Percentiles rank a stretch among this genome's conserved stretches.
phyloP scores from a whole-genome alignment of 2,797 vertebrate genomes.

The Silurus aristotelis region DNA sequence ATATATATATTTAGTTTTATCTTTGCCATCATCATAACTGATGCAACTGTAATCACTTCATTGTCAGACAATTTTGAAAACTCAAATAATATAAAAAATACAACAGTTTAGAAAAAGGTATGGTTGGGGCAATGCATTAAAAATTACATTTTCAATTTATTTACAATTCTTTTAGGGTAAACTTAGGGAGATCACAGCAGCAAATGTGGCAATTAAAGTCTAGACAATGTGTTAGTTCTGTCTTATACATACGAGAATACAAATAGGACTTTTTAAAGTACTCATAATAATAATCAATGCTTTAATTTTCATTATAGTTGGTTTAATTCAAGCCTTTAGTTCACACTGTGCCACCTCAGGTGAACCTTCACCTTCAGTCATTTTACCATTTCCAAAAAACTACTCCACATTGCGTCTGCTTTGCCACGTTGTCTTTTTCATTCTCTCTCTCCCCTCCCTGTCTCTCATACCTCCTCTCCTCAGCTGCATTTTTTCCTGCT shows the following conservation, averaged over 20 bases:
- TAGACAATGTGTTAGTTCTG: background rate
- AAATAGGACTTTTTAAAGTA: too few species aligned
- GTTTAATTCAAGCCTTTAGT: background rate
- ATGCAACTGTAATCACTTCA: background rate
- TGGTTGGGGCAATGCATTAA: background rate
- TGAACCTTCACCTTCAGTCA: conserved; percentile 67
- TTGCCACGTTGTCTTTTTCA: conserved; percentile 76
- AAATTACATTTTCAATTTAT: background rate
- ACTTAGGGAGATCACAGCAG: background rate
- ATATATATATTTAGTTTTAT: background rate
- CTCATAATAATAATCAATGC: too few species aligned
- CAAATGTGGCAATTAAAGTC: background rate
- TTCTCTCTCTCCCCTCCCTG: conserved; percentile 57
- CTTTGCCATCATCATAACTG: background rate
- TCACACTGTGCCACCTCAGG: conserved; percentile 58
- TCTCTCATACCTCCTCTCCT: conserved; percentile 35
- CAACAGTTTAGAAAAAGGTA: background rate
- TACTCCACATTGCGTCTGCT: conserved; percentile 68
- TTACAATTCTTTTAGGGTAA: background rate
- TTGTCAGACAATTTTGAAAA: background rate
- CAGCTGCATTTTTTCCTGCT: conserved; percentile 1
- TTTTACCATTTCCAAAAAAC: conserved; percentile 57
- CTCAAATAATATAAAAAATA: background rate
- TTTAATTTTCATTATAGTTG: background rate
- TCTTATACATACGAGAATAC: background rate